Base-by-base conservation (phyloP, 2,888 invertebrate genomes). In the Salpingus planirostris region DNA sequence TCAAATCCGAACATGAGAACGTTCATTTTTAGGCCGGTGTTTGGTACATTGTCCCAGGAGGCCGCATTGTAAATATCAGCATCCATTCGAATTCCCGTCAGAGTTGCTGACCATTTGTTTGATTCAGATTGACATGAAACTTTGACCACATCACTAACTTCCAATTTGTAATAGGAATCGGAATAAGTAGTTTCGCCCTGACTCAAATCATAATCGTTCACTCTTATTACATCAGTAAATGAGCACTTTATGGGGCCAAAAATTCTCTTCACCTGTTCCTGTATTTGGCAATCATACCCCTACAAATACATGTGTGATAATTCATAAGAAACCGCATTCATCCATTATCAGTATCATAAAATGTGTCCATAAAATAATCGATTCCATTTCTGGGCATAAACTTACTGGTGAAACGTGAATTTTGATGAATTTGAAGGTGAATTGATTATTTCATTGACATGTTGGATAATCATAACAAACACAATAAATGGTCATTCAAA, bases 1-100 rank as follows among this genome's bases (percentile, higher is more conserved):
- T 95, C 93, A 50, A 88, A 84, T 1, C 89, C 91, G 42, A 90
- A 76, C 69, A 91, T 87, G 0, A 92, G 60, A 0, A 91, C 78
- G 57, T 87, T 88, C 24, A 78, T 52, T 27, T 69, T 70, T 7
- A 76, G 52, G 31, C 71, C 62, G 30, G 66, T 62, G 7, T 52
- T 34, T 0, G 69, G 65, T 13, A 72, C 56, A 29, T 65, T 59
- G 11, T 66, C 59, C 71, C 74, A 78, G 11, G 59, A 66, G 7
- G 55, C 52, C 26, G 60, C 55, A 22, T 66, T 60, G 41, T 60
- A 62, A 8, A 65, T 54, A n/a, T 58, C 51, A 11, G 66, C 62
- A 45, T 73, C 68, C 2, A 63, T 51, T 29, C 70, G 60, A 7
- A 77, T 71, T 6, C 82, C 80, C 3, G 76, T 74, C 33, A 84